phyloP scores from a whole-genome alignment of 2,888 invertebrate species.

The Leucophenga montana region DNA sequence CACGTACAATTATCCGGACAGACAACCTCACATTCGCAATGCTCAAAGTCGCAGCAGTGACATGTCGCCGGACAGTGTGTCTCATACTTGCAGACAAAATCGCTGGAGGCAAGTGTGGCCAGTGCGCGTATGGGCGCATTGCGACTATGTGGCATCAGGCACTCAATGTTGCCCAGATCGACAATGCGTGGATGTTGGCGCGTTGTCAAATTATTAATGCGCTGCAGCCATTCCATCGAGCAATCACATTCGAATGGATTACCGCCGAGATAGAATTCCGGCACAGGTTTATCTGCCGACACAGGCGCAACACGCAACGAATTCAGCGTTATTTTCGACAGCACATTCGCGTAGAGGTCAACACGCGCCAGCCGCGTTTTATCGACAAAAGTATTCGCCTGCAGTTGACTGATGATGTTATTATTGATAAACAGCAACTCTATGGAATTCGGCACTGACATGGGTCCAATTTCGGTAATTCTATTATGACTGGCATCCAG shows the following conservation, averaged over 20 bases:
- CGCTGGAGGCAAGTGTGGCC: slow-evolving; percentile 83
- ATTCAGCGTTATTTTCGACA: slow-evolving; percentile 87
- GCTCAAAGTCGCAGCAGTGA: slow-evolving; percentile 96
- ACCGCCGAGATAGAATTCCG: slow-evolving; percentile 92
- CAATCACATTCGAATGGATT: slow-evolving; percentile 97
- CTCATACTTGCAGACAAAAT: slow-evolving; percentile 93
- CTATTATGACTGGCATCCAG: slow-evolving; percentile 92
- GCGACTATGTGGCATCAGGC: slow-evolving; percentile 87
- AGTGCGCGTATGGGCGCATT: slow-evolving; percentile 86
- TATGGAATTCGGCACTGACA: slow-evolving; percentile 90
- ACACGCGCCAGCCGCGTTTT: slow-evolving; percentile 89
- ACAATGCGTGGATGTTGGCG: slow-evolving; percentile 90
- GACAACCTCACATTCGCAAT: slow-evolving; percentile 97
- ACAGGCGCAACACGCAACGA: slow-evolving; percentile 85
- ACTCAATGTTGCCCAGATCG: slow-evolving; percentile 91
- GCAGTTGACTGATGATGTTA: slow-evolving; percentile 86
- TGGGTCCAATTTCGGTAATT: slow-evolving; percentile 85
- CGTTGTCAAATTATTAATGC: slow-evolving; percentile 89
- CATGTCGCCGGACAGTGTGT: slow-evolving; percentile 95
- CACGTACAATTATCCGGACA: slow-evolving; percentile 95
- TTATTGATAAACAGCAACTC: slow-evolving; percentile 91
- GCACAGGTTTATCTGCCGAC: slow-evolving; percentile 80
- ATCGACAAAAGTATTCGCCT: slow-evolving; percentile 89
- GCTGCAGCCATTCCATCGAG: slow-evolving; percentile 95
- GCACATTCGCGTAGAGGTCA: slow-evolving; percentile 91